Conservation (phyloP, 1,140 invertebrate genomes). For the Elymnias hypermnestra region DNA sequence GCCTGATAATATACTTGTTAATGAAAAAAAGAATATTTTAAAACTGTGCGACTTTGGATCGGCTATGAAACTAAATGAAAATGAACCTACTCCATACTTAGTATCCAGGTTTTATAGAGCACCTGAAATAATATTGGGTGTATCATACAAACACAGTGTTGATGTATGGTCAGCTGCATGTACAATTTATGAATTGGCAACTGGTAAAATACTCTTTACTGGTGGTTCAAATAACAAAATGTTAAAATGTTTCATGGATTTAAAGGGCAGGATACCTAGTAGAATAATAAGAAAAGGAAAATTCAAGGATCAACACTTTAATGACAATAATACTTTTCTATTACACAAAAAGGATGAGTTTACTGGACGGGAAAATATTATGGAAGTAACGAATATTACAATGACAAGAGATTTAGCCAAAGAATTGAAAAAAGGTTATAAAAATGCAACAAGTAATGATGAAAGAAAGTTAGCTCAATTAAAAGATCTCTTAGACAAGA, state of each 20-base stretch:
- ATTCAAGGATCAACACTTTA: constrained; percentile 98
- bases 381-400: constrained; percentile 91
- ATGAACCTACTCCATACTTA: constrained; percentile 98
- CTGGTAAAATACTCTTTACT: constrained; percentile 98
- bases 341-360: constrained; percentile 98
- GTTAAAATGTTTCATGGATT: constrained; percentile 99
- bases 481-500: constrained; percentile 95
- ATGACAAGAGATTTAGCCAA: constrained; percentile 87
- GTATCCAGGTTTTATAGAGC: constrained; percentile 98
- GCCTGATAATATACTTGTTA: constrained; percentile 99
- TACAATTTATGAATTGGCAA: constrained; percentile 99
- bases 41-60: constrained; percentile 99
- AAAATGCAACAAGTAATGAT: constrained; percentile 91
- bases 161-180: constrained; percentile 99
- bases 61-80: constrained; percentile 94
- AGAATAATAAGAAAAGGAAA: constrained; percentile 95
- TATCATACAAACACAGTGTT: constrained; percentile 96
- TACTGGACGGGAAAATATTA: constrained; percentile 96
- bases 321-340: constrained; percentile 96
- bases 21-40: constrained; percentile 96
- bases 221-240: constrained; percentile 99
- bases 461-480: constrained; percentile 92
- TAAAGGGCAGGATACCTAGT: constrained; percentile 97
- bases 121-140: constrained; percentile 98
- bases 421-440: constrained; percentile 88